phyloP scores from a whole-genome alignment of 2,888 invertebrate genomes.

The Pachliopta kotzebuea region DNA sequence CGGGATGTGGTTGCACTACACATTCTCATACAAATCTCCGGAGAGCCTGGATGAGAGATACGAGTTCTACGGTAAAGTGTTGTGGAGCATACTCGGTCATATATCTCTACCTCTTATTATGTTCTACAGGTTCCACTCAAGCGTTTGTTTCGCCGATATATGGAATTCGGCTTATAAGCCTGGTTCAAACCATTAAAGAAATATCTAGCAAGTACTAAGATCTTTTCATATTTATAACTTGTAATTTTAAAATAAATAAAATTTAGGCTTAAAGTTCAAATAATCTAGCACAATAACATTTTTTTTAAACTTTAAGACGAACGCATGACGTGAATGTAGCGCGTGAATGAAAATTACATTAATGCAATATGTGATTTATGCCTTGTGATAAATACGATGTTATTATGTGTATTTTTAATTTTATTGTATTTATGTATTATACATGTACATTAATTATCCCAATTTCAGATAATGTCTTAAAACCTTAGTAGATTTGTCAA shows the following conservation, averaged over 20 bases:
- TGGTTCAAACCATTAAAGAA: slow-evolving; percentile 61
- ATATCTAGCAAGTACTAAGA: not conserved
- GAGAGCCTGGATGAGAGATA: slow-evolving; percentile 79
- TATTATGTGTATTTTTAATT: no score
- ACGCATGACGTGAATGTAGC: not conserved
- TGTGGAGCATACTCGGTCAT: slow-evolving; percentile 88
- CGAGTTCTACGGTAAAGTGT: slow-evolving; percentile 84
- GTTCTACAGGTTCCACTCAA: slow-evolving; percentile 89
- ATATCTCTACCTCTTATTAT: slow-evolving; percentile 86
- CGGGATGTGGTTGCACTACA: slow-evolving; percentile 88
- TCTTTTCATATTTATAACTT: not conserved
- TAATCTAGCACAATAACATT: not conserved
- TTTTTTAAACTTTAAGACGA: not conserved
- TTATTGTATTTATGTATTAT: no score
- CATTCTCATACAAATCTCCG: slow-evolving; percentile 81
- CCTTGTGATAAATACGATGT: no score
- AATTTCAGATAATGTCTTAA: no score
- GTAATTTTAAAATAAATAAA: not conserved
- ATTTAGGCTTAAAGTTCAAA: not conserved
- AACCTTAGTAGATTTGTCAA: no score
- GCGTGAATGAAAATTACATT: no score
- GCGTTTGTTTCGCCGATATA: slow-evolving; percentile 89
- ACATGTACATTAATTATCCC: no score
- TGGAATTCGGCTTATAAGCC: slow-evolving; percentile 88
- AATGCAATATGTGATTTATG: no score